These are phyloP conservation scores for Apodemus sylvaticus DNA, from an alignment of 2,113 vertebrate genomes.

Conservation along the genomic window DNA sequence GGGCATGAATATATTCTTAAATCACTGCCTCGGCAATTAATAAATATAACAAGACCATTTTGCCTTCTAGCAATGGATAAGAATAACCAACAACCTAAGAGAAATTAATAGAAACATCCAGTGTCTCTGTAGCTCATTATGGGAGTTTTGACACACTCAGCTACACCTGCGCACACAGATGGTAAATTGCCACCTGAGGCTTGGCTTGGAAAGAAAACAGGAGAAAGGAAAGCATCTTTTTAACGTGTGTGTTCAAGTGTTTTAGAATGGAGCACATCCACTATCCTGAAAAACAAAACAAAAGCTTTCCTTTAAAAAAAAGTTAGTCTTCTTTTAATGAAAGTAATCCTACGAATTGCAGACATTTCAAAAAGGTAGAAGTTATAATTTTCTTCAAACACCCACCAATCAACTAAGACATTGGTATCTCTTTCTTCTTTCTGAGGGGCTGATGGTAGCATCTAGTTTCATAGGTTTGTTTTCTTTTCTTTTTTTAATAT, in stretches of 20 bases:
- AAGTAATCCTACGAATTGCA: neutral
- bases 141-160: neutral
- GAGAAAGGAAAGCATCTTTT: slow-evolving; percentile 18
- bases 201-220: neutral
- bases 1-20: slow-evolving; percentile 67
- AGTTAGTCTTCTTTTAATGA: neutral
- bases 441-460: neutral
- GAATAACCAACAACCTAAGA: slow-evolving; percentile 66
- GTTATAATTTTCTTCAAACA: neutral
- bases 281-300: neutral
- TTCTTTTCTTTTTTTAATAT: too few relatives aligned
- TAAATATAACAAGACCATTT: slow-evolving; percentile 70
- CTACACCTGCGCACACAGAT: slow-evolving; percentile 62
- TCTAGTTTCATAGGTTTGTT: neutral
- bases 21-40: slow-evolving; percentile 72
- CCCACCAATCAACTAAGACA: neutral
- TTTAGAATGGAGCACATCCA: slow-evolving; percentile 21
- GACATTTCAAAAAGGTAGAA: slow-evolving; percentile 2
- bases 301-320: neutral
- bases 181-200: slow-evolving; percentile 52
- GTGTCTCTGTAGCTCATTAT: neutral
- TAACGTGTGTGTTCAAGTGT: slow-evolving; percentile 34
- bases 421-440: neutral
- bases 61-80: slow-evolving; percentile 70
- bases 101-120: slow-evolving; percentile 30